These are phyloP conservation scores for Rhopalosiphum maidis DNA, from an alignment of 1,140 invertebrate genomes.

Conservation along the genomic window DNA sequence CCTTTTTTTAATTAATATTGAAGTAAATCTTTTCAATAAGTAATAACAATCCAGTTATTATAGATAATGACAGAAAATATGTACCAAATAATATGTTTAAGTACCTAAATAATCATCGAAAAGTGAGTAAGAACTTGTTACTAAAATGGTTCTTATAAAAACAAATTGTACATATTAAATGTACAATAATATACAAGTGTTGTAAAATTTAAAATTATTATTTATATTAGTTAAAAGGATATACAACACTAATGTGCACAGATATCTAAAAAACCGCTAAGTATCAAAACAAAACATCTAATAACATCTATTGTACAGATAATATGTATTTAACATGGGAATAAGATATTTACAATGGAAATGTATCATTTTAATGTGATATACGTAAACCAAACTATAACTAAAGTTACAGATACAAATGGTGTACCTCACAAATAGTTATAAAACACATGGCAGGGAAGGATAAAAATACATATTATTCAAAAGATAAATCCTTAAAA, in stretches of 20 bases:
- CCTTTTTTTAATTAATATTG: no score
- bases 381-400: neutral
- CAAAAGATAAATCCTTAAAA: neutral
- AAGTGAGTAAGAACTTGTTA: no score
- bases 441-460: constrained; percentile 11
- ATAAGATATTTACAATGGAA: neutral
- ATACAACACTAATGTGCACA: neutral
- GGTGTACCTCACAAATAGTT: neutral
- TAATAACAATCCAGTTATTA: neutral
- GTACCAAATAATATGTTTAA: neutral
- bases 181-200: neutral
- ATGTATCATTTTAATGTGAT: neutral
- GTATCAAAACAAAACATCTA: neutral
- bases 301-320: neutral
- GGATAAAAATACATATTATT: neutral
- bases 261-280: neutral
- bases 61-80: neutral
- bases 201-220: neutral
- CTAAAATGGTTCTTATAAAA: no score
- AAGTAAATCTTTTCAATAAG: neutral
- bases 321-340: neutral
- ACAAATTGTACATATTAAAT: neutral
- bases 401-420: neutral
- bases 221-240: neutral
- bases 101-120: no score